Conservation (phyloP, 2,888 invertebrate species). For the Orthosia incerta region DNA sequence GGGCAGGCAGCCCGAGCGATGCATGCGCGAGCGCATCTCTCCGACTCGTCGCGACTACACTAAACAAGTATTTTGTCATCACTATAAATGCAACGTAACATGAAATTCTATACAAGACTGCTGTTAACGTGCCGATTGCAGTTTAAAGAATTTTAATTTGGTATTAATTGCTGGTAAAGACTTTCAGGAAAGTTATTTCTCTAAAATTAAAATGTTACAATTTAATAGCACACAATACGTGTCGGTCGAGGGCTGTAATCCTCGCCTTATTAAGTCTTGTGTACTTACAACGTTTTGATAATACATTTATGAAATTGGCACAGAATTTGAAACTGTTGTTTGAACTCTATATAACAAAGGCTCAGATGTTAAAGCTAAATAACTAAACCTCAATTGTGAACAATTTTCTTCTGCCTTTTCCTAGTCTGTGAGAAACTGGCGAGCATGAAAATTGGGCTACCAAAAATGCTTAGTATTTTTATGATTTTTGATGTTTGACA, state of each 20-base stretch:
- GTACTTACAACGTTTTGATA: slow-evolving; percentile 40
- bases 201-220: slow-evolving; percentile 1
- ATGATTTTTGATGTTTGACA: neutral
- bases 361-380: slow-evolving; percentile 27
- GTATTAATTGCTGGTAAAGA: slow-evolving; percentile 9
- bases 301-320: slow-evolving; percentile 40
- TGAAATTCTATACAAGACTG: slow-evolving; percentile 44
- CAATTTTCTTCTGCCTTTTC: slow-evolving; percentile 42
- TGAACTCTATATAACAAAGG: slow-evolving; percentile 42
- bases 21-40: slow-evolving; percentile 66
- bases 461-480: neutral
- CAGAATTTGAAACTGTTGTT: slow-evolving; percentile 46
- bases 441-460: neutral
- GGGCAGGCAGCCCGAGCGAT: slow-evolving; percentile 63
- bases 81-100: slow-evolving; percentile 64
- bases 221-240: slow-evolving; percentile 31
- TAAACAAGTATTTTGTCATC: slow-evolving; percentile 68
- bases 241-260: slow-evolving; percentile 32
- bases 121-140: slow-evolving; percentile 21
- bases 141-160: slow-evolving; percentile 17
- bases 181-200: neutral
- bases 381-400: slow-evolving; percentile 30
- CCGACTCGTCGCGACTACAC: slow-evolving; percentile 58
- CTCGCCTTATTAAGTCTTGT: slow-evolving; percentile 37
- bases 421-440: slow-evolving; percentile 1